phyloP scores from a whole-genome alignment of 2,113 vertebrate genomes.

The Orthonyx spaldingii region DNA sequence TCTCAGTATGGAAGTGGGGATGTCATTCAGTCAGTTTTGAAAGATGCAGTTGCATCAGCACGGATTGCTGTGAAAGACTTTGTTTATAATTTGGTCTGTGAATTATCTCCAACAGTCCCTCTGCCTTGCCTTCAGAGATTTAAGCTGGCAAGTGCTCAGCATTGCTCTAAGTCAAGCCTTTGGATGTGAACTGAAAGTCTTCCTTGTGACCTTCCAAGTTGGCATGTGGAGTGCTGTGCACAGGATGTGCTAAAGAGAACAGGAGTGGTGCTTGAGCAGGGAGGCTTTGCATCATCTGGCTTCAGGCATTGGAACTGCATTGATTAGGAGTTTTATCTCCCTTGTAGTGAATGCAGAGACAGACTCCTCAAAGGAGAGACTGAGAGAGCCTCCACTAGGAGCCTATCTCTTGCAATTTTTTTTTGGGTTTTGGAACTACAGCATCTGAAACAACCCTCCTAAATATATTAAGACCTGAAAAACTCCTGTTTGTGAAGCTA shows the following conservation, averaged over 20 bases:
- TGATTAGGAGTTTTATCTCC: not conserved
- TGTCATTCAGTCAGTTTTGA: not conserved
- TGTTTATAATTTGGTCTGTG: not conserved
- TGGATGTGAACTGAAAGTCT: not conserved
- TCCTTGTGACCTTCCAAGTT: not conserved
- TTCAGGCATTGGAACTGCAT: not conserved
- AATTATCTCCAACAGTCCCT: not conserved
- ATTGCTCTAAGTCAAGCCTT: not conserved
- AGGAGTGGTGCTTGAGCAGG: not conserved
- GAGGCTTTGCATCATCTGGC: not conserved
- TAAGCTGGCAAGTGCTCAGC: not conserved
- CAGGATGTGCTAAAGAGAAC: fast-evolving
- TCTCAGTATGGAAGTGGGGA: not conserved
- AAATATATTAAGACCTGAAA: not conserved
- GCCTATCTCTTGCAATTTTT: not conserved
- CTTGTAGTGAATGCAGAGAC: not conserved
- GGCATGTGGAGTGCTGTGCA: fast-evolving
- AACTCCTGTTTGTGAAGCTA: not conserved
- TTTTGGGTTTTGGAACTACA: not conserved
- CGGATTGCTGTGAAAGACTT: not conserved
- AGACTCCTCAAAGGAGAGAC: not conserved
- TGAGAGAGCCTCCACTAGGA: not conserved
- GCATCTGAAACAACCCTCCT: not conserved
- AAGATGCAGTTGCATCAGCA: not conserved
- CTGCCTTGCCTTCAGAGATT: not conserved